phyloP scores from a whole-genome alignment of 2,888 invertebrate species.

The Aleiodes leptofemur region DNA sequence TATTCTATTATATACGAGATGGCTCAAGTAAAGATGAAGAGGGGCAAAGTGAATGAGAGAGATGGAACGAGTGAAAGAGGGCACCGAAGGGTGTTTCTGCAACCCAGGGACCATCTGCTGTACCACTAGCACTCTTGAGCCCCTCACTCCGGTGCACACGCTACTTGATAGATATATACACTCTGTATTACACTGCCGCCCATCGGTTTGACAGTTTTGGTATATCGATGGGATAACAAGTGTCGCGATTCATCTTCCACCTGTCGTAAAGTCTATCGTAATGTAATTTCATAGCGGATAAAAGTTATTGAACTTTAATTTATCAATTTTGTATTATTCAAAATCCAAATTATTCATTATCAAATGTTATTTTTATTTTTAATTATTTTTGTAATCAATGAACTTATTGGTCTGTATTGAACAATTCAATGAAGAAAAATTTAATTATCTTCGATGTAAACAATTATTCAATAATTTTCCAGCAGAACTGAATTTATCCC shows the following conservation, averaged over 20 bases:
- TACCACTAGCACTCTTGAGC: slow-evolving; percentile 26
- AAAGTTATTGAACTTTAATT: slow-evolving; percentile 25
- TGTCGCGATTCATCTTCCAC: slow-evolving; percentile 48
- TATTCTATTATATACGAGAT: slow-evolving; percentile 46
- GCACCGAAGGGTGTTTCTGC: slow-evolving; percentile 18
- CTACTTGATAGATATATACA: slow-evolving; percentile 43
- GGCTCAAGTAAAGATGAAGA: slow-evolving; percentile 40
- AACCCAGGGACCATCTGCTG: slow-evolving; percentile 48
- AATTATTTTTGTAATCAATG: no score
- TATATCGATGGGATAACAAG: slow-evolving; percentile 49
- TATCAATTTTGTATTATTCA: slow-evolving; percentile 1
- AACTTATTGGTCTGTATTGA: no score
- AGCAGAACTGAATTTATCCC: neutral
- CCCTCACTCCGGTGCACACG: slow-evolving; percentile 14
- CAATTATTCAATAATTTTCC: slow-evolving; percentile 5
- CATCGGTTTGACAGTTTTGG: slow-evolving; percentile 47
- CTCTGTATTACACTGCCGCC: slow-evolving; percentile 43
- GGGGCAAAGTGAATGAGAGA: slow-evolving; percentile 19
- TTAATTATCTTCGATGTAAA: neutral
- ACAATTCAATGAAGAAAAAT: neutral
- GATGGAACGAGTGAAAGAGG: slow-evolving; percentile 13
- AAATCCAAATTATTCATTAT: neutral
- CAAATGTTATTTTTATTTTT: slow-evolving; percentile 7
- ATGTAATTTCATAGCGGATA: slow-evolving; percentile 24
- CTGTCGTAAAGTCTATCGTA: slow-evolving; percentile 45